phyloP scores from a whole-genome alignment of 2,888 invertebrate genomes.

The Sinotaia quadrata region DNA sequence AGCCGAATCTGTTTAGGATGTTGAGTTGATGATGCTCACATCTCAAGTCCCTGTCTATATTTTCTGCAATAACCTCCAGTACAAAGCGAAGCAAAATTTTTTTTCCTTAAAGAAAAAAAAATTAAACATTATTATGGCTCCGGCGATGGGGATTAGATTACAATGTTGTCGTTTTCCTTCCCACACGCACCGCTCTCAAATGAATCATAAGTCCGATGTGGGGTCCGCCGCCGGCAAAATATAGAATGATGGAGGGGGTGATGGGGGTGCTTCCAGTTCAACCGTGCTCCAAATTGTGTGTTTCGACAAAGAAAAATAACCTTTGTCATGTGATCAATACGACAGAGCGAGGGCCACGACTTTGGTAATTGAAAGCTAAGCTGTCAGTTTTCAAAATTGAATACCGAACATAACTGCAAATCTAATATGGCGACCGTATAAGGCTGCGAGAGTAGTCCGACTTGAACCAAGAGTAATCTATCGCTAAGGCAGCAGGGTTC shows the following conservation, averaged over 20 bases:
- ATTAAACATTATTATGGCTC: not conserved
- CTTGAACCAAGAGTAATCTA: too few relatives aligned
- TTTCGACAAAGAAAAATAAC: conserved; percentile 23
- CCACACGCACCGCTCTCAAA: conserved; percentile 15
- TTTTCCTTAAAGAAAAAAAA: conserved; percentile 9
- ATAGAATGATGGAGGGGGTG: too few relatives aligned
- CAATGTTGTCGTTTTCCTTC: conserved; percentile 20
- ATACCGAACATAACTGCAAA: conserved; percentile 32
- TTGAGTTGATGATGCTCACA: too few relatives aligned
- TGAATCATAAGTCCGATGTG: conserved; percentile 26
- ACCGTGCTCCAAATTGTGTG: conserved; percentile 19
- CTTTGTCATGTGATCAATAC: conserved; percentile 1
- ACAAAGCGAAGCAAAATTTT: too few relatives aligned
- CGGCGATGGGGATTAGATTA: conserved; percentile 15
- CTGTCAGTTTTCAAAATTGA: conserved; percentile 41
- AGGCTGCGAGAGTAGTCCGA: too few relatives aligned
- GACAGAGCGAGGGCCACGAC: conserved; percentile 11
- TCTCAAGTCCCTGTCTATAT: too few relatives aligned
- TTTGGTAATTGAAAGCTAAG: conserved; percentile 33
- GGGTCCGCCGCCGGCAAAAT: not conserved
- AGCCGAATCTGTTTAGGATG: too few relatives aligned
- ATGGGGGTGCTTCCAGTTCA: not conserved
- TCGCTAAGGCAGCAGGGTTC: too few relatives aligned
- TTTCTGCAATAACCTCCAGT: too few relatives aligned
- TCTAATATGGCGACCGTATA: conserved; percentile 22